Evolutionary conservation across 2,113 vertebrate species (phyloP), one percentile per base, ranked within the genome.

Genomic region (Brienomyrus longianalis): DNA sequence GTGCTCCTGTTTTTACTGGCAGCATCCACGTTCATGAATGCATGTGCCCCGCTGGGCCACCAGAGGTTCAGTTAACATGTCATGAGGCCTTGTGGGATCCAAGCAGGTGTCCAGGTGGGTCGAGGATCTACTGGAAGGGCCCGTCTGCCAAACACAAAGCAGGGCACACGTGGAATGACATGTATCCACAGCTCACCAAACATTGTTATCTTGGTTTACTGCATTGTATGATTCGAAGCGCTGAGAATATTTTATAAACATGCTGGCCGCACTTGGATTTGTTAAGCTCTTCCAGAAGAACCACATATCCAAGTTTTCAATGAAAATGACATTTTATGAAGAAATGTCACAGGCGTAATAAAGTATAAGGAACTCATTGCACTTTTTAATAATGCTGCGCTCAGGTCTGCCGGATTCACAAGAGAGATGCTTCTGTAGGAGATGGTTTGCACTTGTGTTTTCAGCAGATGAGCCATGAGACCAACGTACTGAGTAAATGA

Each of bases 271-370:
- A 70, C 10, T 70, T 70, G n/a, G 10, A 70, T 13, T 70, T 31
- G 10, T 70, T 13, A 70, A 31, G 62, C n/a, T 66, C n/a, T 66
- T 66, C 59, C 3, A 1, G 3, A 31, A 13, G 62, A 70, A 70
- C 27, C 62, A 31, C n/a, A 66, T n/a, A 70, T 70, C 62, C 62
- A 70, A 85, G 23, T 87, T 86, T 90, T 77, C 86, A 23, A 70
- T 51, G 83, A 86, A 66, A 86, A 66, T 89, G 7, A 27, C 13
- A 85, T 86, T 89, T 87, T 87, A 54, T 59, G 52, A 84, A 43
- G n/a, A 84, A 56, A 89, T 45, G 45, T 84, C 80, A 84, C 43
- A 21, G n/a, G 11, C 35, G 56, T 88, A 45, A 62, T 83, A 47
- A 59, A 27, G 39, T 83, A 48, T 62, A 83, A 23, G 35, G 31